phyloP scores from a whole-genome alignment of 2,797 vertebrate species.

The Luscinia megarhynchos region DNA sequence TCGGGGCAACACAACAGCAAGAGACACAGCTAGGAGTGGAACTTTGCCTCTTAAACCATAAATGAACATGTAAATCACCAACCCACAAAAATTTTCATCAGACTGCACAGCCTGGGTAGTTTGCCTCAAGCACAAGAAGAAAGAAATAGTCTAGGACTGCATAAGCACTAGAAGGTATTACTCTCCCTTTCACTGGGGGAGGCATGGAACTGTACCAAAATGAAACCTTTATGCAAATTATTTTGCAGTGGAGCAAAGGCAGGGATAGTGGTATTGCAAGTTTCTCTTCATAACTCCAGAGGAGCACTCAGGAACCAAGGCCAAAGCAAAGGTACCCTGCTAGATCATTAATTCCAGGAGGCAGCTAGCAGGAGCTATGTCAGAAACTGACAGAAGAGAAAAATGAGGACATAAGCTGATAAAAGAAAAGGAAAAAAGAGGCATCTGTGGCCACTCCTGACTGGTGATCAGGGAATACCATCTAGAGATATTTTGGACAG shows the following conservation, averaged over 20 bases:
- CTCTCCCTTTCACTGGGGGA: neutral
- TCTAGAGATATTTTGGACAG: rapidly evolving
- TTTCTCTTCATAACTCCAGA: neutral
- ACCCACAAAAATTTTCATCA: neutral
- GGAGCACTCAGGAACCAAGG: neutral
- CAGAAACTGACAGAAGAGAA: neutral
- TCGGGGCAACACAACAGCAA: neutral
- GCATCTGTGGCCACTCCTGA: neutral
- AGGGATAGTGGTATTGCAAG: neutral
- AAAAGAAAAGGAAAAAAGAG: neutral
- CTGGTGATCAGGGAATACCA: neutral
- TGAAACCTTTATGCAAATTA: neutral
- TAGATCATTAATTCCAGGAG: neutral
- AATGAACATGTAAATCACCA: neutral
- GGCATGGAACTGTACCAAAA: neutral
- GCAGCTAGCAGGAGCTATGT: neutral
- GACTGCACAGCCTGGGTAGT: neutral
- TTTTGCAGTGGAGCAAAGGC: neutral
- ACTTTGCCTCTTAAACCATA: neutral
- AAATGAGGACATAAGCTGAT: neutral
- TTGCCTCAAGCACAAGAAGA: neutral
- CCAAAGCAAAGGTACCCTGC: neutral
- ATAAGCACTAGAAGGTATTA: neutral
- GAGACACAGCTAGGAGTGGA: neutral
- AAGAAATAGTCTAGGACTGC: neutral